Evolutionary conservation across 1,140 invertebrate species (phyloP), one percentile per base, ranked within the genome.

Genomic region (Eriocheir sinensis): DNA sequence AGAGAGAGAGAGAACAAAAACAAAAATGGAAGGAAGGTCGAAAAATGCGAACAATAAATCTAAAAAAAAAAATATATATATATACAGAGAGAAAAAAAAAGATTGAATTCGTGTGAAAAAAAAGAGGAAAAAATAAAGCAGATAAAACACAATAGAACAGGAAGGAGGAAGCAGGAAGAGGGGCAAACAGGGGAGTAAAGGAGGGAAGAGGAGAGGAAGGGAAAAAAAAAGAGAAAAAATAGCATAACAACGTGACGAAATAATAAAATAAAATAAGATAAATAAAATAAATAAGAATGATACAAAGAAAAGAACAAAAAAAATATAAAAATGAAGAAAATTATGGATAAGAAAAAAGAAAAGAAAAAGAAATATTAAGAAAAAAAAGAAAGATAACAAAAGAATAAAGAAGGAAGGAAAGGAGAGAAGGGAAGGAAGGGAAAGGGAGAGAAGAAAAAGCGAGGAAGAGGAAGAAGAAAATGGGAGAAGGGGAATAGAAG

Each of bases 41-140:
- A 36, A 32, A 85, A 32, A 36, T 21, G 9, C 27, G 83, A 85
- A 85, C 3, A 44, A 60, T 91, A 60, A 44, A 60, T 91, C 8
- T 48, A 91, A 48, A 60, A 44, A 91, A 48, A 60, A 44, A 89
- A 12, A 27, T 80, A 80, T 80, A 27, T 80, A 80, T 80, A 27
- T 80, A 80, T 80, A 27, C n/a, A n/a, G n/a, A n/a, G n/a, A n/a
- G n/a, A n/a, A n/a, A n/a, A n/a, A n/a, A n/a, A n/a, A n/a, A n/a
- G n/a, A n/a, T n/a, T n/a, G 27, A 12, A 72, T 72, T 12, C 27
- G 27, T 72, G 27, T 72, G 27, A 12, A 72, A 12, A 72, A 72
- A 12, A 12, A 12, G 53, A 72, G 53, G 53, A 27, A 12, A 72
- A 72, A 72, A 12, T 72, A 12, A 72, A 72, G 12, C 12, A 27